These are phyloP conservation scores for Gopherus evgoodei DNA, from an alignment of 2,113 vertebrate genomes.

Conservation along the genomic window DNA sequence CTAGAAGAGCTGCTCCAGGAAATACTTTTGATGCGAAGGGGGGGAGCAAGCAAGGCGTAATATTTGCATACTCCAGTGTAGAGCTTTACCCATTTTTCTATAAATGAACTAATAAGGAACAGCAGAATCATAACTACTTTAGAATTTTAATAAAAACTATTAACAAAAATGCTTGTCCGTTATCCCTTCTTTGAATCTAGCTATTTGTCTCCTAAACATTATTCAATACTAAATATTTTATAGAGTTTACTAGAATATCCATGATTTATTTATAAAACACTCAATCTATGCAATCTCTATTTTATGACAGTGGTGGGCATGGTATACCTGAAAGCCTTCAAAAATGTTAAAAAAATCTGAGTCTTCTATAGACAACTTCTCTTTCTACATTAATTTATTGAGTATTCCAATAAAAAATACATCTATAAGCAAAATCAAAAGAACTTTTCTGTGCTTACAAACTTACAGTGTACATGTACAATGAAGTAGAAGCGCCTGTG, in stretches of 20 bases:
- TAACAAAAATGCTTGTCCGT: not conserved
- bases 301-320: no score
- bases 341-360: rapidly evolving
- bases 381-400: not conserved
- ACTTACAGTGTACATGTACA: no score
- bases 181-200: not conserved
- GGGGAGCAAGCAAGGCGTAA: no score
- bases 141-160: not conserved
- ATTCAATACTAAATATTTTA: not conserved
- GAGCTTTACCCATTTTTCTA: no score
- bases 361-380: not conserved
- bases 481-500: no score
- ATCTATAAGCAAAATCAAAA: no score
- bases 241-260: not conserved
- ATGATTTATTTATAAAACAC: not conserved
- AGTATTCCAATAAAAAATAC: not conserved
- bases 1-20: not conserved
- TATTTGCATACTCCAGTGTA: no score
- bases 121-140: not conserved
- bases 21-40: no score
- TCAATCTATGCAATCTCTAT: not conserved
- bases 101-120: no score
- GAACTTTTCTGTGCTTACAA: no score
- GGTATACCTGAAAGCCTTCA: no score
- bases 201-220: not conserved